Conservation (phyloP, 1,140 invertebrate genomes). For the Phocides pigmalion region DNA sequence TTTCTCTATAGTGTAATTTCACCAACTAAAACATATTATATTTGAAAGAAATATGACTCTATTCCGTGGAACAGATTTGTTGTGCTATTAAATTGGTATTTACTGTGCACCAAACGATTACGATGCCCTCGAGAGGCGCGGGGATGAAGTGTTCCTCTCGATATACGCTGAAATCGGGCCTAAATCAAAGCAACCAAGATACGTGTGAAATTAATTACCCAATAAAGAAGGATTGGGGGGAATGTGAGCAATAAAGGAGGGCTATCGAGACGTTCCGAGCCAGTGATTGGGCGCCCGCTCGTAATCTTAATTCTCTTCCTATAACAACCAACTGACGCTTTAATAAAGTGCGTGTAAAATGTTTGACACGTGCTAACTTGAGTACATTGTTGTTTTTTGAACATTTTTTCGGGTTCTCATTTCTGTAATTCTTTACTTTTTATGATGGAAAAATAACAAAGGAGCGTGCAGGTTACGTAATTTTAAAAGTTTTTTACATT, state of each 20-base stretch:
- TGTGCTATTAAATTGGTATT: constrained; percentile 20
- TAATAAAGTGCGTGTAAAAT: constrained; percentile 11
- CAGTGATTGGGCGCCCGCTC: constrained; percentile 17
- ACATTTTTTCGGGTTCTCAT: too few relatives aligned
- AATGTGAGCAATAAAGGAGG: constrained; percentile 27
- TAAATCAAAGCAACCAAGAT: constrained; percentile 28
- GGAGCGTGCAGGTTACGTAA: too few relatives aligned
- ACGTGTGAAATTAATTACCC: constrained; percentile 35
- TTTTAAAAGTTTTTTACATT: too few relatives aligned
- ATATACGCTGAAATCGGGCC: constrained; percentile 24
- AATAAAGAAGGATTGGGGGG: constrained; percentile 26
- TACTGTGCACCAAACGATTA: constrained; percentile 20
- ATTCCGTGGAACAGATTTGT: constrained; percentile 4
- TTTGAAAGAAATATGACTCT: neutral
- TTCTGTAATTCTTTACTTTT: too few relatives aligned
- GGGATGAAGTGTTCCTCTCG: constrained; percentile 12
- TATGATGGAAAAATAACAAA: too few relatives aligned
- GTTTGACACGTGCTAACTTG: constrained; percentile 1
- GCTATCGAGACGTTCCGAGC: neutral
- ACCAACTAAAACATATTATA: neutral
- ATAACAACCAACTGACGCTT: constrained; percentile 24
- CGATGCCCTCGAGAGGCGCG: constrained; percentile 7
- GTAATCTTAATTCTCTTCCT: constrained; percentile 30
- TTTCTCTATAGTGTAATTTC: neutral
- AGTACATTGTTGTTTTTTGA: neutral